Conservation (phyloP, 2,113 vertebrate species). For the Ictidomys tridecemlineatus region DNA sequence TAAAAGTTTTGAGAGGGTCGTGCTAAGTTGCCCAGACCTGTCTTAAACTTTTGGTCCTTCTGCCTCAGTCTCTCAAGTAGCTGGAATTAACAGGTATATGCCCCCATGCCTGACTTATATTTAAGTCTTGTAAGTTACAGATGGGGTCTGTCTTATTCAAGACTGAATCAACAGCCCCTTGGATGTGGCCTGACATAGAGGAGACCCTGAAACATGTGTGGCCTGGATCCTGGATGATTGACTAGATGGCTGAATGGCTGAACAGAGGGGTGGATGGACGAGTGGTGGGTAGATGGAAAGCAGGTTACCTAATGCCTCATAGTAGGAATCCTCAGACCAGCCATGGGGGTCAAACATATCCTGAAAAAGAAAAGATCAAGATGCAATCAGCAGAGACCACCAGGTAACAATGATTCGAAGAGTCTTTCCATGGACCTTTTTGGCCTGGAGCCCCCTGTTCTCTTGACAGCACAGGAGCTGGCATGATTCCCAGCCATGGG, state of each 20-base stretch:
- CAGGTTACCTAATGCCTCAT: constrained; percentile 90
- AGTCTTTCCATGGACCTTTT: background rate
- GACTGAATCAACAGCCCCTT: background rate
- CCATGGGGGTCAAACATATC: constrained; percentile 99
- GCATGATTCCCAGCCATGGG: background rate
- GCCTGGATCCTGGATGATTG: background rate
- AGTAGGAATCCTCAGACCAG: constrained; percentile 99
- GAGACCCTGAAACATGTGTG: background rate
- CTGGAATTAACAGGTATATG: background rate
- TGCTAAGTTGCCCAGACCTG: background rate
- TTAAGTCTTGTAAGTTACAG: background rate
- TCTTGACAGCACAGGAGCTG: background rate
- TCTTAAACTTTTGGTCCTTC: background rate
- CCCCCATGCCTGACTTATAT: background rate
- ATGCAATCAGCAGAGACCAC: background rate
- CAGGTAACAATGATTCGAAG: background rate
- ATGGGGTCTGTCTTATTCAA: background rate
- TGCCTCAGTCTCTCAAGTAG: background rate
- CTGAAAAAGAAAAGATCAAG: constrained; percentile 78
- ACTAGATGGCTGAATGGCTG: background rate
- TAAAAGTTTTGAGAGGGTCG: background rate
- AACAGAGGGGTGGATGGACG: background rate
- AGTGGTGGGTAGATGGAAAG: background rate
- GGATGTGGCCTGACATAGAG: background rate
- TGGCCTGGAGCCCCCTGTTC: background rate